Evolutionary conservation across 2,797 vertebrate genomes (phyloP), one percentile per base, ranked within the genome.

Genomic region (Morus bassanus): DNA sequence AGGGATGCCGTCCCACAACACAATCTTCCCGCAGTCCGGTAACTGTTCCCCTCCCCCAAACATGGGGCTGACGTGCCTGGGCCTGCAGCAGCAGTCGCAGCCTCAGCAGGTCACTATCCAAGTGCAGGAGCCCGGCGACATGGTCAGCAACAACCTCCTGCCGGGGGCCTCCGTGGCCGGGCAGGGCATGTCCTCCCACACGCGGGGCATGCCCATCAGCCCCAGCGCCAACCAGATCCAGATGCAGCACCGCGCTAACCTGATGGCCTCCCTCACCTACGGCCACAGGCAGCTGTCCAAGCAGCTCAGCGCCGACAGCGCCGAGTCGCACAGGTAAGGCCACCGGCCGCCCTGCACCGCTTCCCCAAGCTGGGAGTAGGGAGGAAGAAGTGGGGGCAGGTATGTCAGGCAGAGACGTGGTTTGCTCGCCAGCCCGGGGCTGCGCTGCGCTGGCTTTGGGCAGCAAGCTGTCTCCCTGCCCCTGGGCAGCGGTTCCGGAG

Each of bases 261-360:
- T 99, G 94, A 98, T 99, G 98, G 98, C 99, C 75, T 98, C 98
- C 46, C 91, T 98, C 98, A 67, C 98, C 89, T 98, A 99, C 1
- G 98, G 98, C 85, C 99, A 99, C 98, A 91, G 99, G 88, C 99
- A 99, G 70, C 98, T 99, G 23, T 99, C 99, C 96, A 99, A 99
- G 98, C 99, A 99, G 98, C 98, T 99, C 94, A 99, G 99, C 8
- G 99, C 99, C 1, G 99, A 99, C 98, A 99, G 99, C 28, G 99
- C 99, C 0, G 99, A 99, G 97, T 98, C 98, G 30, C 99, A 99
- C 98, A 99, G 99, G 99, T 99, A 39, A 92, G 96, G 82, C 64
- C 2, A 1, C 45, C 4, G 6, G 33, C 56, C n/a, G 33, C 28
- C n/a, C 56, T 3, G 6, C 27, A 2, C 18, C 12, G 11, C 76